Evolutionary conservation across 2,113 vertebrate genomes (phyloP), one percentile per base, ranked within the genome.

Genomic region (Cichladusa arquata): DNA sequence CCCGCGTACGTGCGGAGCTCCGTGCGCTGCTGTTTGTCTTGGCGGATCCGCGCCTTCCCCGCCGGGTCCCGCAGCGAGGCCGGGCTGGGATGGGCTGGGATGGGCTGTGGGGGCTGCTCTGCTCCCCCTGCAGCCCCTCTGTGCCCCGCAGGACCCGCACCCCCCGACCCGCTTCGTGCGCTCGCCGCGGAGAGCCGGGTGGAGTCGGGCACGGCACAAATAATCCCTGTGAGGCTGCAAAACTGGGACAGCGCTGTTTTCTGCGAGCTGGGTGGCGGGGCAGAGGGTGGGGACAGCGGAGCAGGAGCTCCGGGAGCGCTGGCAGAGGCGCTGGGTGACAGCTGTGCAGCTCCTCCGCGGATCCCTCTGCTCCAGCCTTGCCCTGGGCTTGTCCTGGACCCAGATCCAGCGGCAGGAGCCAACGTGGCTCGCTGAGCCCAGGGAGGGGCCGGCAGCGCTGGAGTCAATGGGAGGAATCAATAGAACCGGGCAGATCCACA

Each of bases 1-100:
- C n/a, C 3, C 36, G 1, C 57, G 65, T 56, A 57, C 70, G 79
- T 74, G 95, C 93, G 74, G 79, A 14, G 88, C 77, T 83, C 29
- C 64, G 72, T 6, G 72, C 87, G 88, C 81, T 24, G 69, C 57
- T 94, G 79, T 96, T 88, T 95, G 92, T 81, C 72, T 78, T 94
- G 93, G 93, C 78, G 0, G 66, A 54, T 45, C 44, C 36, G 19
- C 40, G 40, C 40, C 6, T 42, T 42, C 40, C 40, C 40, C 40
- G 40, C 40, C 40, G 38, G 38, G 38, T 80, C 33, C 51, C 2
- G 6, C 22, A 44, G 3, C 1, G 1, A 31, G 53, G 25, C 53
- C 36, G 60, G 65, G 22, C 76, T 60, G 5, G 50, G 23, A 42
- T 33, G 60, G 65, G 22, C 76, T 57, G 5, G 71, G 65, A 12